Percentiles rank a stretch among this genome's conserved stretches.
phyloP scores from a whole-genome alignment of 92 coral and sea anemone genomes.

The Pocillopora meandrina region DNA sequence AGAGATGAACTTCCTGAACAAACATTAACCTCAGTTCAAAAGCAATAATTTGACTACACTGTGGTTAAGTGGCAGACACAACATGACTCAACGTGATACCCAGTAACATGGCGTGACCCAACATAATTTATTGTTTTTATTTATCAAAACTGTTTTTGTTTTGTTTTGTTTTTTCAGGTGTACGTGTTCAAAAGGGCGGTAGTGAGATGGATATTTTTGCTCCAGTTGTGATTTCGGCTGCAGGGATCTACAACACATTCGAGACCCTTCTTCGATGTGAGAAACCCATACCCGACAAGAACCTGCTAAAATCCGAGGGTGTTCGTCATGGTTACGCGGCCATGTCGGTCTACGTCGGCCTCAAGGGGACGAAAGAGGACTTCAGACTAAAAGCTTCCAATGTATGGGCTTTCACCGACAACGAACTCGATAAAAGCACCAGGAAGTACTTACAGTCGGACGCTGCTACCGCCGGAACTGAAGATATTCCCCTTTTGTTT shows the following conservation, averaged over 20 bases:
- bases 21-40: too few relatives aligned
- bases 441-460: constrained; percentile 49
- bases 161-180: constrained; percentile 59
- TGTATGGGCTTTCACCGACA: constrained; percentile 84
- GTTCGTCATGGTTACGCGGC: constrained; percentile 88
- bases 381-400: constrained; percentile 81
- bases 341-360: constrained; percentile 64
- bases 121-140: too few relatives aligned
- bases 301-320: constrained; percentile 59
- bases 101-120: too few relatives aligned
- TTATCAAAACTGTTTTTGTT: not conserved
- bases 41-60: too few relatives aligned
- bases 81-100: too few relatives aligned
- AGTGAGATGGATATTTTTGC: constrained; percentile 87
- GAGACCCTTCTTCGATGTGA: constrained; percentile 65
- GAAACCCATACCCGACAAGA: constrained; percentile 35
- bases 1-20: too few relatives aligned
- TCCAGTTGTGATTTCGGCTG: constrained; percentile 84
- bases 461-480: constrained; percentile 71
- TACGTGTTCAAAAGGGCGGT: constrained; percentile 87
- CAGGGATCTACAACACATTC: constrained; percentile 91
- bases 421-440: constrained; percentile 69
- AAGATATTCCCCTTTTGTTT: constrained; percentile 85
- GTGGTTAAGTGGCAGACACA: too few relatives aligned
- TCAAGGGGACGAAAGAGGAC: constrained; percentile 83